phyloP scores from a whole-genome alignment of 2,113 vertebrate genomes.

The Oncorhynchus nerka region DNA sequence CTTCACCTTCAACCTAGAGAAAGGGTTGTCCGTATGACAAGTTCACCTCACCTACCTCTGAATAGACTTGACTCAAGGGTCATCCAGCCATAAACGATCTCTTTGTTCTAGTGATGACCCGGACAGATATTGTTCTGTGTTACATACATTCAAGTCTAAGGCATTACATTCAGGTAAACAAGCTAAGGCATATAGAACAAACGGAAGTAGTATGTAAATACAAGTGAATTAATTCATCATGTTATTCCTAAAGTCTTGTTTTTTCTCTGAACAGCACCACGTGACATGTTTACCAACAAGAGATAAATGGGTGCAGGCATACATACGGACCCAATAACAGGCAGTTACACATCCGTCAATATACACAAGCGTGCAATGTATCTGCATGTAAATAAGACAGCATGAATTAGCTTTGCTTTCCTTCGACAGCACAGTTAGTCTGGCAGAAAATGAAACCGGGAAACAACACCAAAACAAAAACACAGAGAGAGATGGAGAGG shows the following conservation, averaged over 20 bases:
- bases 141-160: not conserved
- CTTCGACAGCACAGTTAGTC: slow-evolving; percentile 13
- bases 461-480: not conserved
- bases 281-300: slow-evolving; percentile 32
- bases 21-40: not conserved
- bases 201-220: not conserved
- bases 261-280: slow-evolving; percentile 17
- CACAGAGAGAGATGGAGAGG: slow-evolving; percentile 13
- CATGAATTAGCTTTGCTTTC: slow-evolving; percentile 13
- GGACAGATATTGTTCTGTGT: not conserved
- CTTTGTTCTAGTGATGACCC: not conserved
- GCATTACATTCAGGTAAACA: no score
- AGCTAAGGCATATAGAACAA: not conserved
- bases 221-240: not conserved
- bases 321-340: slow-evolving; percentile 33
- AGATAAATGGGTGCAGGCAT: slow-evolving; percentile 22
- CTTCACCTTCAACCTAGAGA: slow-evolving; percentile 21
- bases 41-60: not conserved
- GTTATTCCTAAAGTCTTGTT: not conserved
- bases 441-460: slow-evolving; percentile 25
- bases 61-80: not conserved
- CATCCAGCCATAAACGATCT: not conserved
- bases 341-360: slow-evolving; percentile 33
- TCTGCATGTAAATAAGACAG: slow-evolving; percentile 4
- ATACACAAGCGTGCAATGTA: slow-evolving; percentile 17